Evolutionary conservation across 2,888 invertebrate genomes (phyloP), one percentile per base, ranked within the genome.

Genomic region (Agriotes lineatus): DNA sequence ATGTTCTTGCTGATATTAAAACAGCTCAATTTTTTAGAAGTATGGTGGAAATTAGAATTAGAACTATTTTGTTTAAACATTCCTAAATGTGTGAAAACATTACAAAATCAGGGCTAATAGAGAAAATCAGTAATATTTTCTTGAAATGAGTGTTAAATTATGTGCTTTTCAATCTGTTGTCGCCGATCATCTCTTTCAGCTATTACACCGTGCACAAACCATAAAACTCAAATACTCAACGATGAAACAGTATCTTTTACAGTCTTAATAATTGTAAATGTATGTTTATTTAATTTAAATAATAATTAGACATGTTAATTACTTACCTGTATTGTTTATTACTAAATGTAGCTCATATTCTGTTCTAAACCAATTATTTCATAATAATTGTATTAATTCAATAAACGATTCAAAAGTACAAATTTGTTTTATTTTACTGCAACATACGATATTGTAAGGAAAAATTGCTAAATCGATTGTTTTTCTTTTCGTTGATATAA

Each of bases 311-410:
- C 16, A 42, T 14, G 14, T 42, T 48, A 48, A 20, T 48, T 48
- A 48, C 22, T 48, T 22, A 48, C n/a, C 22, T 48, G 16, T 14
- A 14, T 14, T 48, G 48, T 48, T n/a, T 48, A 48, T 25, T 42
- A 42, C 48, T 48, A 48, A 48, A 48, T 45, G 2, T 45, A 45
- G 45, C n/a, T 20, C 19, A 14, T 45, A 45, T n/a, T 39, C 10
- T 14, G 14, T n/a, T 39, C 14, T n/a, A 42, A 42, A 42, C 4
- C 18, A 18, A 42, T 18, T 42, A 22, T 48, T 48, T n/a, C n/a
- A 5, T 7, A 48, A 48, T 22, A 48, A 48, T 48, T 14, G n/a
- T 48, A 22, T 16, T 48, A 22, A 48, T 22, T 48, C 22, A 45
- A 45, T 45, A 45, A 3, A 25, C n/a, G n/a, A n/a, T n/a, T n/a